A percentile compares a stretch with the other conserved stretches of the same genome.
Evolutionary conservation across 2,113 vertebrate genomes (phyloP).

Genomic region (Callionymus lyra): DNA sequence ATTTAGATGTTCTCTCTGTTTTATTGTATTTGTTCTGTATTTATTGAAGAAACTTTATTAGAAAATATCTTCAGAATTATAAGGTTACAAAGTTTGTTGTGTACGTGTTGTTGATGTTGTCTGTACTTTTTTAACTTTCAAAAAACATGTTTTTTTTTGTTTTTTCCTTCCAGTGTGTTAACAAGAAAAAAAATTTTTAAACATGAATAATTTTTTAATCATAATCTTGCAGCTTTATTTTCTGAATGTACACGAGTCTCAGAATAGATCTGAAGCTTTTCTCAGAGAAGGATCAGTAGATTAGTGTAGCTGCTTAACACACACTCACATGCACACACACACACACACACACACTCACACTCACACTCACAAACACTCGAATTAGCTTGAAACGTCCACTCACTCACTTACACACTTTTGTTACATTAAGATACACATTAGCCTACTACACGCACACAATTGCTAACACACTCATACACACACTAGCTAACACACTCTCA

Average conservation of each 20-base stretch:
- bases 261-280: slow-evolving; percentile 40
- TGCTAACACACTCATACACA: too few relatives aligned
- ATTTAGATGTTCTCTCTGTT: too few relatives aligned
- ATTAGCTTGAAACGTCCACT: too few relatives aligned
- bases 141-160: background rate
- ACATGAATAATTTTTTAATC: background rate
- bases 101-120: background rate
- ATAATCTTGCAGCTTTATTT: background rate
- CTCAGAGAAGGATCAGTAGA: slow-evolving; percentile 50
- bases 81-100: background rate
- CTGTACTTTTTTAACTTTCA: background rate
- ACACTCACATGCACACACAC: slow-evolving; percentile 8
- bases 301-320: slow-evolving; percentile 54
- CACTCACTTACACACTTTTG: too few relatives aligned
- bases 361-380: background rate
- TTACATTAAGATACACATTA: too few relatives aligned
- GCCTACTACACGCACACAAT: too few relatives aligned
- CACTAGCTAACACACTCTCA: too few relatives aligned
- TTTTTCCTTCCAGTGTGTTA: background rate
- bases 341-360: background rate
- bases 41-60: too few relatives aligned
- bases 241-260: slow-evolving; percentile 12
- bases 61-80: too few relatives aligned
- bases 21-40: too few relatives aligned
- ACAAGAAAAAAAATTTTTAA: background rate